Percentiles rank a stretch among this genome's conserved stretches.
phyloP scores from a whole-genome alignment of 2,888 invertebrate genomes.

The Ditylenchus weischeri region DNA sequence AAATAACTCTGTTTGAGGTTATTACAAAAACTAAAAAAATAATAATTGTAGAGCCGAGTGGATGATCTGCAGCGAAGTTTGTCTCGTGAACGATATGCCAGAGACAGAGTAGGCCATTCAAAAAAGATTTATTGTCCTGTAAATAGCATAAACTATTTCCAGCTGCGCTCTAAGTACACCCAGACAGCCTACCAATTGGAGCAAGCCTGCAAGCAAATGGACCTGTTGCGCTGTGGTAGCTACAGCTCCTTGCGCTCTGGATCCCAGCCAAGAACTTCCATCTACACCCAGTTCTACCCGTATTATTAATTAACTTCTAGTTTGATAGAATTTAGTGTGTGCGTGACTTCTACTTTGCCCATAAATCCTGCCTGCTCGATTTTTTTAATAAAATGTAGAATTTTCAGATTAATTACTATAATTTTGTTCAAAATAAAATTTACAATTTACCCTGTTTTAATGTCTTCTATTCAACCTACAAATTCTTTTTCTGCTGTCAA shows the following conservation, averaged over 20 bases:
- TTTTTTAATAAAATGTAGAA: too few relatives aligned
- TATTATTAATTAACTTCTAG: conserved; percentile 44
- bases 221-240: conserved; percentile 54
- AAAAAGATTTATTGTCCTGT: too few relatives aligned
- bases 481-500: too few relatives aligned
- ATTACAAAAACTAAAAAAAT: not conserved
- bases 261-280: conserved; percentile 50
- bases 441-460: too few relatives aligned
- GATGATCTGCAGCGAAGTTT: conserved; percentile 56
- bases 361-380: too few relatives aligned
- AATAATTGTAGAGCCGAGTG: conserved; percentile 51
- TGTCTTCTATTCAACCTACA: too few relatives aligned
- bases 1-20: too few relatives aligned
- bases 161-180: conserved; percentile 55
- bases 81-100: conserved; percentile 53
- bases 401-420: too few relatives aligned
- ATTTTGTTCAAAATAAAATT: too few relatives aligned
- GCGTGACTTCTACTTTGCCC: too few relatives aligned
- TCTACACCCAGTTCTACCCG: conserved; percentile 57
- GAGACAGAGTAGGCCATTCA: conserved; percentile 45
- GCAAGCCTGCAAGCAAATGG: conserved; percentile 56
- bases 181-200: conserved; percentile 53
- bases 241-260: conserved; percentile 48
- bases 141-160: conserved; percentile 23
- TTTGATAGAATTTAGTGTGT: too few relatives aligned